These are phyloP conservation scores for Atrina japonica DNA, from an alignment of 2,888 invertebrate species.

Conservation along the genomic window DNA sequence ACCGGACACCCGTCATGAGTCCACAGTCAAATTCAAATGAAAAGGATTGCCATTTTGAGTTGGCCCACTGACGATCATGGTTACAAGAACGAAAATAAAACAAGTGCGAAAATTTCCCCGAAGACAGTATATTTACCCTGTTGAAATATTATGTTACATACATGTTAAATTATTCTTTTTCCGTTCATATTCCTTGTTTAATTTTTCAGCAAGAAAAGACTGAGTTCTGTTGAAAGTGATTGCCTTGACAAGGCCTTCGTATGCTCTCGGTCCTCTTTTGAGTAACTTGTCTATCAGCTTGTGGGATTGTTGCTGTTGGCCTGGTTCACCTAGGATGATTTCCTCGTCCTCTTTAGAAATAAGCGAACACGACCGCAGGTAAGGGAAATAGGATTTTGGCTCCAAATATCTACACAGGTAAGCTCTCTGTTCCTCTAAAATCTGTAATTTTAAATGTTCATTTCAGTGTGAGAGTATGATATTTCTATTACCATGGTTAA, in stretches of 20 bases:
- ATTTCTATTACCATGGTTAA: no score
- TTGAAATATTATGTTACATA: no score
- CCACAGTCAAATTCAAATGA: no score
- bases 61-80: no score
- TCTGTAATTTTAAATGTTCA: no score
- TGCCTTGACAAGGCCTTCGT: constrained; percentile 41
- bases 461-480: no score
- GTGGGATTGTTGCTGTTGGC: constrained; percentile 26
- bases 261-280: constrained; percentile 40
- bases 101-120: no score
- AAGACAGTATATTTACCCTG: no score
- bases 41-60: no score
- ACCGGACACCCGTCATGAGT: no score
- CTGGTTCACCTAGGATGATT: constrained; percentile 26
- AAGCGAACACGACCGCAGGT: constrained; percentile 35
- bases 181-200: constrained; percentile 46
- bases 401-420: constrained; percentile 42
- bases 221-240: constrained; percentile 43
- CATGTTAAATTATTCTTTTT: constrained; percentile 35
- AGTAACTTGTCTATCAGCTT: constrained; percentile 44
- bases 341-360: constrained; percentile 43
- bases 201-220: constrained; percentile 34
- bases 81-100: no score
- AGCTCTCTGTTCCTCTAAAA: constrained; percentile 45
- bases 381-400: constrained; percentile 39